phyloP scores from a whole-genome alignment of 1,140 invertebrate genomes.

The Drosophila prosaltans region DNA sequence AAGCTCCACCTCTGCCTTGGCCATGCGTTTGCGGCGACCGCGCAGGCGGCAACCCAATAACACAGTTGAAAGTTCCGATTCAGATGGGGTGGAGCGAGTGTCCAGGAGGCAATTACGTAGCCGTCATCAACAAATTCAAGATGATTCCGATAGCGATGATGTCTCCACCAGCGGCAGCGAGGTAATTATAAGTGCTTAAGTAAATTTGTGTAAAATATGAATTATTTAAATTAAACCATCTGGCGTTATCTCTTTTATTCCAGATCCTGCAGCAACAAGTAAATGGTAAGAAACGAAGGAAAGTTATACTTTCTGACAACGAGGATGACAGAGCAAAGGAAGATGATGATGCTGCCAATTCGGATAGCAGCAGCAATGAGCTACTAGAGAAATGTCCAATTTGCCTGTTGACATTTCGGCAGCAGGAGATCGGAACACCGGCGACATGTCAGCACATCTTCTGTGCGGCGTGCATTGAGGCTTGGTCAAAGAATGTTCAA shows the following conservation, averaged over 20 bases:
- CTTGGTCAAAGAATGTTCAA: conserved; percentile 97
- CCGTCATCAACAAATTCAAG: conserved; percentile 39
- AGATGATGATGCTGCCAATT: conserved; percentile 83
- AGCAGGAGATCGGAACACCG: conserved; percentile 92
- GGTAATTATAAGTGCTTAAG: conserved; percentile 66
- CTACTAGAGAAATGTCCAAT: conserved; percentile 93
- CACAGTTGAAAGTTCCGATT: conserved; percentile 52
- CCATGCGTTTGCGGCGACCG: conserved; percentile 21
- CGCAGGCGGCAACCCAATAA: not conserved
- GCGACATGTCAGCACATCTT: conserved; percentile 94
- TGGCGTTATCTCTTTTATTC: not conserved
- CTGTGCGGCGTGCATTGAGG: conserved; percentile 93
- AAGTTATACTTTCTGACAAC: conserved; percentile 42
- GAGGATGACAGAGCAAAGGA: conserved; percentile 31
- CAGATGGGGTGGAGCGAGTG: conserved; percentile 43
- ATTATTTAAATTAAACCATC: conserved; percentile 17
- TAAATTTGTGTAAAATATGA: not conserved
- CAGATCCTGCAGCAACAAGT: conserved; percentile 36
- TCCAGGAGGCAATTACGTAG: conserved; percentile 62
- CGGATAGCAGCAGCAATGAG: conserved; percentile 87
- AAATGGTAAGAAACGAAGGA: conserved; percentile 34
- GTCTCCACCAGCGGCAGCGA: conserved; percentile 80
- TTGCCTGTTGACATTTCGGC: conserved; percentile 88
- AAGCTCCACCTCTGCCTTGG: conserved; percentile 31
- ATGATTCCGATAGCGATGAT: conserved; percentile 48